Evolutionary conservation across 2,888 invertebrate genomes (phyloP).

Genomic region (Drosophila mercatorum): DNA sequence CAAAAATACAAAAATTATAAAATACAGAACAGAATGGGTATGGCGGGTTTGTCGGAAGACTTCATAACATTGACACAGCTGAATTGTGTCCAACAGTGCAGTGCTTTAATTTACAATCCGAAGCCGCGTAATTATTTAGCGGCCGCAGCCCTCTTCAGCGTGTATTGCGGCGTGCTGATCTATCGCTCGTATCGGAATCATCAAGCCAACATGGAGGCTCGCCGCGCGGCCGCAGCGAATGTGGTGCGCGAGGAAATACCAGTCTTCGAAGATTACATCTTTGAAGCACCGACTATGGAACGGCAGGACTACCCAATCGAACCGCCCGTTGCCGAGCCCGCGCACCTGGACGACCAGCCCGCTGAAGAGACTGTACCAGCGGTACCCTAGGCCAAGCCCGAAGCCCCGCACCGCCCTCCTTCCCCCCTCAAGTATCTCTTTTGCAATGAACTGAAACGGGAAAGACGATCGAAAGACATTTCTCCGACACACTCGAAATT

Average conservation of each 20-base stretch:
- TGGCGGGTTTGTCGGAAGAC: conserved; percentile 25
- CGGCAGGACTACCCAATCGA: conserved; percentile 5
- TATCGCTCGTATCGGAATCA: conserved; percentile 37
- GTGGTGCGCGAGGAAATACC: conserved; percentile 10
- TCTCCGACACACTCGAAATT: too few relatives aligned
- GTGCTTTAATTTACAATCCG: conserved; percentile 18
- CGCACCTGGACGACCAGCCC: neutral
- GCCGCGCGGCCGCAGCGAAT: neutral
- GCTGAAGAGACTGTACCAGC: neutral
- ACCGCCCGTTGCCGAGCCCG: conserved; percentile 1
- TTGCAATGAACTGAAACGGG: neutral
- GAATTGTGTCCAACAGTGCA: conserved; percentile 33
- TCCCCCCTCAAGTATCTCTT: too few relatives aligned
- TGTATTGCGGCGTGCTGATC: conserved; percentile 42
- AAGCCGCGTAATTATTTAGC: conserved; percentile 25
- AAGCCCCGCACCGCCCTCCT: neutral
- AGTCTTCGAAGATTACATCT: neutral
- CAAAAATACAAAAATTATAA: neutral
- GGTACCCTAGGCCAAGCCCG: neutral
- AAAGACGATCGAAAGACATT: neutral
- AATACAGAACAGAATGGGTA: conserved; percentile 3
- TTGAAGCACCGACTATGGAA: conserved; percentile 12
- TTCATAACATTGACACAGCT: conserved; percentile 31
- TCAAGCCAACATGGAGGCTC: neutral
- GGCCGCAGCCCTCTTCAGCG: conserved; percentile 23